Conservation (phyloP, 2,113 vertebrate species). For the Oreochromis niloticus region DNA sequence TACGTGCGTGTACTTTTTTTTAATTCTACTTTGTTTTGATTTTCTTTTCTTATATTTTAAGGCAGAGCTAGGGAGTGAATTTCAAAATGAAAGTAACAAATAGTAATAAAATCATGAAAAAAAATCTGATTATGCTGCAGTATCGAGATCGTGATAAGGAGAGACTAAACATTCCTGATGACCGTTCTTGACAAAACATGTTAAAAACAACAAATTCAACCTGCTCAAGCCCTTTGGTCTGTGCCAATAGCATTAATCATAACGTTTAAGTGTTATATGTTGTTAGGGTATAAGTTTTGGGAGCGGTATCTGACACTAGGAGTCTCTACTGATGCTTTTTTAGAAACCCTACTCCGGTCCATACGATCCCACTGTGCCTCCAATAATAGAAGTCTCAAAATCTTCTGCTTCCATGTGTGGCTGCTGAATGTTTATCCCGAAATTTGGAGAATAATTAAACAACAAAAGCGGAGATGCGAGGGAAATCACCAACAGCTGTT, state of each 20-base stretch:
- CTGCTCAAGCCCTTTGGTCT: background rate
- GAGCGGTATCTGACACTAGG: background rate
- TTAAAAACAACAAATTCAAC: constrained; percentile 6
- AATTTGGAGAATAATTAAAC: background rate
- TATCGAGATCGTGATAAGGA: background rate
- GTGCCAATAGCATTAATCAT: background rate
- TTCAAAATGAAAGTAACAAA: background rate
- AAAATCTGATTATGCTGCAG: background rate
- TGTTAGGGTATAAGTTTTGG: background rate
- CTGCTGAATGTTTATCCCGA: background rate
- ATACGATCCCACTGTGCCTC: background rate
- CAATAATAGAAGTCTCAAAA: background rate
- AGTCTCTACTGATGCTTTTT: background rate
- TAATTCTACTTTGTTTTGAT: background rate
- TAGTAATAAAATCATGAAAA: background rate
- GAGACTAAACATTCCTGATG: background rate
- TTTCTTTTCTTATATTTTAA: background rate
- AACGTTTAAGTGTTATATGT: background rate
- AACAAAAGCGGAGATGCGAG: background rate
- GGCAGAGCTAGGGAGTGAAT: background rate
- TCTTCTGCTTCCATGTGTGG: background rate
- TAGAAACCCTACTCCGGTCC: background rate
- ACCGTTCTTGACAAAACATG: background rate
- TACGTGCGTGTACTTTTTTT: background rate
- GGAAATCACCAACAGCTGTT: background rate